Evolutionary conservation across 2,113 vertebrate species (phyloP), one percentile per base, ranked within the genome.

Genomic region (Buteo buteo): DNA sequence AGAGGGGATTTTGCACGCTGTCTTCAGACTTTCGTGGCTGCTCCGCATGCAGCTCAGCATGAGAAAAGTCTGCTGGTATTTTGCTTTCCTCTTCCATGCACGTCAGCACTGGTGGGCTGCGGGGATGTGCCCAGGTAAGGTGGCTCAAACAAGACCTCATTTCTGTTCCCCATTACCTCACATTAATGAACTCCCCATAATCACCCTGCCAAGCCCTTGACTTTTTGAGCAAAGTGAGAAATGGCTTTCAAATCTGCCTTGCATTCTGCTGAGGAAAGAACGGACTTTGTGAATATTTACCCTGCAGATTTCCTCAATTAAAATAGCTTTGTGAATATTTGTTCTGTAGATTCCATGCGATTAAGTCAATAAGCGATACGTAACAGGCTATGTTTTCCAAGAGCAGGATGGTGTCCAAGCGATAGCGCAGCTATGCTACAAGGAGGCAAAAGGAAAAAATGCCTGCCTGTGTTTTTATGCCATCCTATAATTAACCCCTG

Each of bases 361-460:
- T 79, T 87, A 64, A 74, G 26, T n/a, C 70, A 78, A 47, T 47
- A 59, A 62, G 26, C 11, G 9, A 38, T 71, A 82, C 0, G 8
- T 54, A 85, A 38, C 52, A 78, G 42, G 15, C 11, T 34, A 3
- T 71, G 38, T 78, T 94, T 62, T 89, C 64, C 61, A 58, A 91
- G 65, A 90, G 61, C 50, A 55, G 67, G 57, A 80, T 0, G 1
- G 57, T 58, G 50, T 76, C 79, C 83, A 71, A 83, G 19, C 1
- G 3, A 82, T 83, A 74, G 55, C 0, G 0, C 21, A 83, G 66
- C 19, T 58, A 38, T 61, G 45, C 32, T 57, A 18, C 0, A 3
- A 72, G 38, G 62, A 65, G 44, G 66, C 25, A 76, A 86, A 76
- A 88, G 44, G 62, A 88, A 42, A 28, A 82, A 92, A 82, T n/a